A percentile compares a stretch with the other conserved stretches of the same genome.
Conservation (phyloP, 37 sponge, comb jelly and placozoan genomes). For the Petrosia ficiformis region DNA sequence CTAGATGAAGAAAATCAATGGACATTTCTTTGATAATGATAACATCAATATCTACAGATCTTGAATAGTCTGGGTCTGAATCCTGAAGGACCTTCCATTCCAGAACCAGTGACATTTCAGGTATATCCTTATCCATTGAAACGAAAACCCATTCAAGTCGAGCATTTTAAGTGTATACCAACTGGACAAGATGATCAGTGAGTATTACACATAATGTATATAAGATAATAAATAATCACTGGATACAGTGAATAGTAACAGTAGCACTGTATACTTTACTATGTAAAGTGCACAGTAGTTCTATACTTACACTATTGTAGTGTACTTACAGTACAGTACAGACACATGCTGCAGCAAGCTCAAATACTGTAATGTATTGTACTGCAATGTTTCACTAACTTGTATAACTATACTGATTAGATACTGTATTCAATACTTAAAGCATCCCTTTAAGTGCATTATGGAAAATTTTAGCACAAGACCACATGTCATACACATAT, state of each 20-base stretch:
- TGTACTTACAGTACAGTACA: neutral
- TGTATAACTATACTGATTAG: no score
- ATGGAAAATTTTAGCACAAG: neutral
- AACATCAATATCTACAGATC: no score
- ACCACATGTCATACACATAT: neutral
- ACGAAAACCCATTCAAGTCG: constrained; percentile 22
- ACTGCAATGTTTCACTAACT: no score
- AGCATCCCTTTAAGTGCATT: no score
- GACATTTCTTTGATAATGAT: no score
- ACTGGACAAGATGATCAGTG: constrained; percentile 81
- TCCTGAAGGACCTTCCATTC: constrained; percentile 81
- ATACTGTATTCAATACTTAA: no score
- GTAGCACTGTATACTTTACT: no score
- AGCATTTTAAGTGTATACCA: constrained; percentile 63
- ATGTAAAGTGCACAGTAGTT: no score
- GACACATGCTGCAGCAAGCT: neutral
- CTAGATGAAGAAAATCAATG: no score
- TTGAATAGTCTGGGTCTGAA: constrained; percentile 84
- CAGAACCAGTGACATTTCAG: constrained; percentile 68
- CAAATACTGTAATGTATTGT: neutral
- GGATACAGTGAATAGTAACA: no score
- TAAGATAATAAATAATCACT: neutral
- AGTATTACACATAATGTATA: constrained; percentile 25
- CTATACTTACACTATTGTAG: constrained; percentile 7
- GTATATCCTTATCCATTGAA: constrained; percentile 72